Conservation (phyloP, 35 echinoderm and acorn worm genomes). For the Holothuria glaberrima region DNA sequence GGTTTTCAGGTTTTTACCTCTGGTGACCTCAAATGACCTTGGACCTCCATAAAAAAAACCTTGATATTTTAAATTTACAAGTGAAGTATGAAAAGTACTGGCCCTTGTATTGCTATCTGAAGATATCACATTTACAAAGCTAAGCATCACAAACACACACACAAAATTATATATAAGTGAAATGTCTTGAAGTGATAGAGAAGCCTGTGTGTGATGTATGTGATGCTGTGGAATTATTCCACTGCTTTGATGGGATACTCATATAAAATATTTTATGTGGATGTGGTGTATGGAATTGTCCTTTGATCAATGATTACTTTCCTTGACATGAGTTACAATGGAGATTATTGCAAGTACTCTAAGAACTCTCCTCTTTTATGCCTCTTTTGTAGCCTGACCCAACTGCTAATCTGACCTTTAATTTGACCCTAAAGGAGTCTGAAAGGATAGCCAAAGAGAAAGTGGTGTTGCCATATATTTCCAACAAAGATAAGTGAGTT, state of each 20-base stretch:
- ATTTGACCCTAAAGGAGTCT: slow-evolving; percentile 42
- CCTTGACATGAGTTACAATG: neutral
- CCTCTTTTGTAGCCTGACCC: slow-evolving; percentile 43
- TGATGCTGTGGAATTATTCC: no score
- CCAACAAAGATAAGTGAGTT: slow-evolving; percentile 45
- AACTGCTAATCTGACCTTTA: slow-evolving; percentile 64
- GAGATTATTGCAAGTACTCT: neutral
- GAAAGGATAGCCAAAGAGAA: slow-evolving; percentile 58
- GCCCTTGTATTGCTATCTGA: no score
- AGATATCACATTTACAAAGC: no score
- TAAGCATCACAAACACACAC: no score
- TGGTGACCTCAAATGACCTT: no score
- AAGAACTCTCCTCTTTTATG: neutral
- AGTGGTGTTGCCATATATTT: slow-evolving; percentile 52
- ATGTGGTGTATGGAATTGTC: neutral
- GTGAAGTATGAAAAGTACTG: no score
- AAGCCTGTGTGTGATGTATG: no score
- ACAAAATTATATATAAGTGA: no score
- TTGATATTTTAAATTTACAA: no score
- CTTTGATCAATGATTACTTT: neutral
- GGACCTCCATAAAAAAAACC: no score
- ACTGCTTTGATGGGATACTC: neutral
- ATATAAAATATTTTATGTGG: neutral
- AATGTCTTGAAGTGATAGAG: no score
- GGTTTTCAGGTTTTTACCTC: no score